Percentiles rank a stretch among this genome's conserved stretches.
Evolutionary conservation across 1,140 invertebrate genomes (phyloP).

Genomic region (Diorhabda carinulata): DNA sequence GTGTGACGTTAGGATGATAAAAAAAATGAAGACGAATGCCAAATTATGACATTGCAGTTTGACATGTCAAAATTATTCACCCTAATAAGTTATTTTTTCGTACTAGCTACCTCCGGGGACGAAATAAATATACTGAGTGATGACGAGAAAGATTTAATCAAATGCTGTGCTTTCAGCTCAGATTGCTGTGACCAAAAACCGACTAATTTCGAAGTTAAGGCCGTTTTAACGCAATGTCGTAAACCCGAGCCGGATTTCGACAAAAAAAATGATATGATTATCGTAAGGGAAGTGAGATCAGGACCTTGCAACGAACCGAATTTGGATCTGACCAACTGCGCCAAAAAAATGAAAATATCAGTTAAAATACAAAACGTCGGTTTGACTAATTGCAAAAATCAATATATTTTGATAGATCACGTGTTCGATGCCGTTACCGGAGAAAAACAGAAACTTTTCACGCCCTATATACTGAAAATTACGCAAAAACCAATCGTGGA

Average conservation of each 20-base stretch:
- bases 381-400: constrained; percentile 41
- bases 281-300: constrained; percentile 6
- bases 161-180: constrained; percentile 3
- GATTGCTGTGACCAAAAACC: constrained; percentile 18
- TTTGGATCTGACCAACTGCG: constrained; percentile 35
- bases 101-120: no score
- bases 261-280: constrained; percentile 10
- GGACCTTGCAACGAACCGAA: constrained; percentile 14
- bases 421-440: constrained; percentile 46
- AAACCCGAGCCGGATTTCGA: constrained; percentile 10
- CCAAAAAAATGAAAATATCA: constrained; percentile 40
- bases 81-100: no score
- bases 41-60: no score
- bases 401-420: constrained; percentile 51
- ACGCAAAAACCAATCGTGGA: constrained; percentile 48
- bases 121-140: background rate
- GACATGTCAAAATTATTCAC: no score
- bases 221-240: constrained; percentile 35
- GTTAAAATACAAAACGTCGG: constrained; percentile 40
- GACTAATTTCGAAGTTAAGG: constrained; percentile 41
- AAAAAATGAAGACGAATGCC: no score
- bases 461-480: constrained; percentile 50
- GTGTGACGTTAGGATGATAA: no score
- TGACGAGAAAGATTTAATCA: constrained; percentile 8
- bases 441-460: constrained; percentile 45